Evolutionary conservation across 2,888 invertebrate species (phyloP).

Genomic region (Drosophila neonasuta): DNA sequence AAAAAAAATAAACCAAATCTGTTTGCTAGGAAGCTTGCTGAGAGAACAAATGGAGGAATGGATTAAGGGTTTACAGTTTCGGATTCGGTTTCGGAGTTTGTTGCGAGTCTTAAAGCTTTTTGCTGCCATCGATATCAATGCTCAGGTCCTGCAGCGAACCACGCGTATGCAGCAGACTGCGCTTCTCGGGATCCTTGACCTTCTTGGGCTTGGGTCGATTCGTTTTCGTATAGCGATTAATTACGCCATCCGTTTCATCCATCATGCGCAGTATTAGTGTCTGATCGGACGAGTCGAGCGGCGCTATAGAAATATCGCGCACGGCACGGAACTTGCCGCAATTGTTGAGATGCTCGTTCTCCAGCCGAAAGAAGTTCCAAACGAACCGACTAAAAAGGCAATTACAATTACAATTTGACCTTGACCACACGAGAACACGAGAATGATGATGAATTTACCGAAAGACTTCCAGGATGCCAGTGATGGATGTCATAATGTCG

Average conservation of each 20-base stretch:
- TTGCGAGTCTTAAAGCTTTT: slow-evolving; percentile 72
- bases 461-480: slow-evolving; percentile 94
- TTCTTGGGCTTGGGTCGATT: slow-evolving; percentile 85
- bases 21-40: slow-evolving; percentile 36
- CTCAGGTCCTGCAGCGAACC: slow-evolving; percentile 80
- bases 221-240: slow-evolving; percentile 86
- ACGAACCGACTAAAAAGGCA: slow-evolving; percentile 90
- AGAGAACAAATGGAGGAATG: not conserved
- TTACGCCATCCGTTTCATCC: slow-evolving; percentile 95
- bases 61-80: not conserved
- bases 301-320: slow-evolving; percentile 97
- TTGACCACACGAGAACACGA: not conserved
- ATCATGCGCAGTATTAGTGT: slow-evolving; percentile 95
- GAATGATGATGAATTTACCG: slow-evolving; percentile 84
- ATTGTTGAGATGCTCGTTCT: slow-evolving; percentile 99
- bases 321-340: slow-evolving; percentile 99
- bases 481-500: slow-evolving; percentile 92
- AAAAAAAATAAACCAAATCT: slow-evolving; percentile 26
- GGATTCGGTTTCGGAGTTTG: not conserved
- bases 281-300: slow-evolving; percentile 96
- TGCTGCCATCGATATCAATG: slow-evolving; percentile 80
- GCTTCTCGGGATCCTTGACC: slow-evolving; percentile 85
- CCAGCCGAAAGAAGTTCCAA: slow-evolving; percentile 99
- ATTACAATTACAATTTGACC: not conserved
- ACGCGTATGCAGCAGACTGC: slow-evolving; percentile 83